Evolutionary conservation across 1,140 invertebrate species (phyloP).

Genomic region (Pachyrhynchus sulphureomaculatus): DNA sequence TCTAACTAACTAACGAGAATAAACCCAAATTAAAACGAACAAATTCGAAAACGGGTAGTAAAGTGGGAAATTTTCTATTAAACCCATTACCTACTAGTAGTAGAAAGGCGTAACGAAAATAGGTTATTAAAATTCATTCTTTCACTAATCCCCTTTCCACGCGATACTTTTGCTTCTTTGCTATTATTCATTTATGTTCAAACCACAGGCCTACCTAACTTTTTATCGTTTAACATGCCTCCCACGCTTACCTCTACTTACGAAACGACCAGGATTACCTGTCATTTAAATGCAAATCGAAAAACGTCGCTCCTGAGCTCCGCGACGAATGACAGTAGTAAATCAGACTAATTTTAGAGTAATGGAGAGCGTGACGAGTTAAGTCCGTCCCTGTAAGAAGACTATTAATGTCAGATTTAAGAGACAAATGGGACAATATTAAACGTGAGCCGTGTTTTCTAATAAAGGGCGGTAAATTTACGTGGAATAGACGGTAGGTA

Average conservation of each 20-base stretch:
- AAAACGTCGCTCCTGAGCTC: slow-evolving; percentile 2
- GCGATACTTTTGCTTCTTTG: too few species aligned
- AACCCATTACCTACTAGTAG: too few species aligned
- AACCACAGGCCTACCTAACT: too few species aligned
- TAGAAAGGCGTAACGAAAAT: too few species aligned
- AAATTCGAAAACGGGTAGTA: too few species aligned
- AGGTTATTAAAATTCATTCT: too few species aligned
- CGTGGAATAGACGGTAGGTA: neutral
- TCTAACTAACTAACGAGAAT: too few species aligned
- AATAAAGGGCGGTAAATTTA: neutral
- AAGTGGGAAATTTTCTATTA: too few species aligned
- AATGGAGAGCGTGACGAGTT: slow-evolving; percentile 8
- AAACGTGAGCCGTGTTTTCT: neutral
- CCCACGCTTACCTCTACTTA: neutral
- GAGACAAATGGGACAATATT: slow-evolving; percentile 1
- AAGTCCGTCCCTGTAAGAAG: neutral
- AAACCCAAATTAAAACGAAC: too few species aligned
- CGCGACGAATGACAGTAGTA: slow-evolving; percentile 4
- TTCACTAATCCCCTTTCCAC: too few species aligned
- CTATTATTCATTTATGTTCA: too few species aligned
- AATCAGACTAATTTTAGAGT: slow-evolving; percentile 12
- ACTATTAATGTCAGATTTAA: neutral
- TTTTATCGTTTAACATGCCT: too few species aligned
- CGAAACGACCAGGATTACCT: slow-evolving; percentile 6
- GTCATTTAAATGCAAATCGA: slow-evolving; percentile 21